A percentile compares a stretch with the other conserved stretches of the same genome.
These are phyloP conservation scores for Euplagia quadripunctaria DNA, from an alignment of 2,888 invertebrate species.

Conservation along the genomic window DNA sequence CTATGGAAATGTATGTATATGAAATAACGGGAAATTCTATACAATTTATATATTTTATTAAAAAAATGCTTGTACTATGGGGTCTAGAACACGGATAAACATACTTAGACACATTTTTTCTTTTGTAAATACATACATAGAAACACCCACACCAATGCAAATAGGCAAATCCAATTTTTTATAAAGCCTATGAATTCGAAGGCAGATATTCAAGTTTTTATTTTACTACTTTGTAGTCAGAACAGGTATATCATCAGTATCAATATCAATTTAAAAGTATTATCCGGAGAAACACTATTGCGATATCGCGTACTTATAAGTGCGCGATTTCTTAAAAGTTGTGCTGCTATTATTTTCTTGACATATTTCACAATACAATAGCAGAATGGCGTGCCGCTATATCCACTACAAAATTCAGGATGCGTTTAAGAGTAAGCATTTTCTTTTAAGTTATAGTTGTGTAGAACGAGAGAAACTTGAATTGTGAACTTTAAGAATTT, in stretches of 20 bases:
- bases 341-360: conserved; percentile 73
- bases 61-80: too few species aligned
- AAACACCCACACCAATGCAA: too few species aligned
- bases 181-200: too few species aligned
- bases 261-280: conserved; percentile 40
- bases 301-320: conserved; percentile 18
- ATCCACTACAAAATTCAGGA: conserved; percentile 64
- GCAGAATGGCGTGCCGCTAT: conserved; percentile 61
- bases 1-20: too few species aligned
- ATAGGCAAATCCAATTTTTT: too few species aligned
- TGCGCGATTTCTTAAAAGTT: conserved; percentile 55
- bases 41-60: too few species aligned
- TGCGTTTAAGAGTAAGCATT: conserved; percentile 51
- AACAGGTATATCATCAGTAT: not conserved
- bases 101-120: too few species aligned
- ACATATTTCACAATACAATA: conserved; percentile 79
- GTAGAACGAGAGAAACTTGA: conserved; percentile 7
- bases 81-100: too few species aligned
- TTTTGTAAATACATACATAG: too few species aligned
- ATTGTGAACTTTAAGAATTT: not conserved
- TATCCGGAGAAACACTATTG: conserved; percentile 49
- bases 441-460: conserved; percentile 26
- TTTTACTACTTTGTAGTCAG: too few species aligned
- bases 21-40: too few species aligned
- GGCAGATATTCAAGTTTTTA: too few species aligned